Percentiles rank a stretch among this genome's conserved stretches.
These are phyloP conservation scores for Nymphalis urticae DNA, from an alignment of 2,888 invertebrate genomes.

Conservation along the genomic window DNA sequence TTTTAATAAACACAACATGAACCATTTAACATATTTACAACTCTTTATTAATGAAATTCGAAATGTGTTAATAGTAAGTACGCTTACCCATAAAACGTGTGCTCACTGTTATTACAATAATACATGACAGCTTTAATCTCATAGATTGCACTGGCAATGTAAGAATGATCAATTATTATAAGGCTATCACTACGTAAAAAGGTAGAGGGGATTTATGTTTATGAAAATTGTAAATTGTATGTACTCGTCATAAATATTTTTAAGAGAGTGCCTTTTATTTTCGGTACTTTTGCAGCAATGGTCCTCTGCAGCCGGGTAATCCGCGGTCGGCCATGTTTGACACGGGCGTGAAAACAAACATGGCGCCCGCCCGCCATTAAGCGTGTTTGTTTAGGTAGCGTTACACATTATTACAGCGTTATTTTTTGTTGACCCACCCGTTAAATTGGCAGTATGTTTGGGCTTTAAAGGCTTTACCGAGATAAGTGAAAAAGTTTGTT, in stretches of 20 bases:
- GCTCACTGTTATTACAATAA: too few species aligned
- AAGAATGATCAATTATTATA: too few species aligned
- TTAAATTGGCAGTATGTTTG: slow-evolving; percentile 39
- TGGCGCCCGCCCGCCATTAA: slow-evolving; percentile 59
- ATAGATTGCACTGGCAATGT: too few species aligned
- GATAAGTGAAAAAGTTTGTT: slow-evolving; percentile 23
- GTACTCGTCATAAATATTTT: slow-evolving; percentile 4
- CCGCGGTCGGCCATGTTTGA: slow-evolving; percentile 64
- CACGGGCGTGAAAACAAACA: slow-evolving; percentile 68
- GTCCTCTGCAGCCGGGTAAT: slow-evolving; percentile 58
- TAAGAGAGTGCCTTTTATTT: slow-evolving; percentile 31
- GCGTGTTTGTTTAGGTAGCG: slow-evolving; percentile 70
- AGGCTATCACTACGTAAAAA: too few species aligned
- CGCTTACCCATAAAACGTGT: too few species aligned
- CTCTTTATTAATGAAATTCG: too few species aligned
- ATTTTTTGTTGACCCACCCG: slow-evolving; percentile 50
- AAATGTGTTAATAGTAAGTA: too few species aligned
- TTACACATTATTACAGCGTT: slow-evolving; percentile 69
- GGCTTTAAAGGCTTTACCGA: slow-evolving; percentile 20
- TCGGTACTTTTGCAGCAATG: slow-evolving; percentile 35
- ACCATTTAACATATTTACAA: too few species aligned
- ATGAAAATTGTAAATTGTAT: too few species aligned
- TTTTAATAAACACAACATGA: too few species aligned
- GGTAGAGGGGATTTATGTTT: too few species aligned
- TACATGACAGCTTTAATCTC: too few species aligned